Evolutionary conservation across 2,888 invertebrate genomes (phyloP).

Genomic region (Capitulum mitella): DNA sequence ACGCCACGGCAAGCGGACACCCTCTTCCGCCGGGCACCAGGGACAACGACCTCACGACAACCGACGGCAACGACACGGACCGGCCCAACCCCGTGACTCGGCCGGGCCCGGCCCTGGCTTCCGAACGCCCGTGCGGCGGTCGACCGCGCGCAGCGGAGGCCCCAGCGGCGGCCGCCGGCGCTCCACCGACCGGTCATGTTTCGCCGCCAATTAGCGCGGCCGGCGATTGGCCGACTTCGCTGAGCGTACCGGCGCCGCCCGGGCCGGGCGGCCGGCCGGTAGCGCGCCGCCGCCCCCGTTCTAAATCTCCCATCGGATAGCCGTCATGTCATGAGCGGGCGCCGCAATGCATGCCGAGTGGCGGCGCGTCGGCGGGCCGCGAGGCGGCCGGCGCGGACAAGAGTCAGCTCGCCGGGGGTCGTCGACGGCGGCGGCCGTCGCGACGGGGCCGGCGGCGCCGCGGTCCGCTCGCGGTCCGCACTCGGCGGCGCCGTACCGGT

Average conservation of each 20-base stretch:
- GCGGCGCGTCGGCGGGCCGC: not conserved
- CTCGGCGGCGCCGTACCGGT: not conserved
- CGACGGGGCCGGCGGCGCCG: not conserved
- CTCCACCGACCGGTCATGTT: not conserved
- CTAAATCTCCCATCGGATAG: not conserved
- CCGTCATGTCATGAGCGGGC: not conserved
- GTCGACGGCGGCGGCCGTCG: not conserved
- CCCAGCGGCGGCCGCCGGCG: not conserved
- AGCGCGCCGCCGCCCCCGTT: not conserved
- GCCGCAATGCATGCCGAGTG: not conserved
- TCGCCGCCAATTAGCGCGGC: not conserved
- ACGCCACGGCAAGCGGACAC: too few species aligned
- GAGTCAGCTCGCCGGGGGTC: not conserved
- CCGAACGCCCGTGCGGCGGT: too few species aligned
- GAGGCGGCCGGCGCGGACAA: not conserved
- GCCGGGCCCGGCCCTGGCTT: too few species aligned
- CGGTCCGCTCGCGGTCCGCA: not conserved
- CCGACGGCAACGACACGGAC: too few species aligned
- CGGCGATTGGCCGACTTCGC: not conserved
- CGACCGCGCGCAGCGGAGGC: too few species aligned
- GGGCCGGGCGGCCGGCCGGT: not conserved
- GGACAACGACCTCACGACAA: too few species aligned
- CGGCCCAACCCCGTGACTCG: too few species aligned
- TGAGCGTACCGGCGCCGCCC: not conserved
- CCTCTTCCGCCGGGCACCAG: too few species aligned